Evolutionary conservation across 2,888 invertebrate genomes (phyloP), one percentile per base, ranked within the genome.

Genomic region (Blomia tropicalis): DNA sequence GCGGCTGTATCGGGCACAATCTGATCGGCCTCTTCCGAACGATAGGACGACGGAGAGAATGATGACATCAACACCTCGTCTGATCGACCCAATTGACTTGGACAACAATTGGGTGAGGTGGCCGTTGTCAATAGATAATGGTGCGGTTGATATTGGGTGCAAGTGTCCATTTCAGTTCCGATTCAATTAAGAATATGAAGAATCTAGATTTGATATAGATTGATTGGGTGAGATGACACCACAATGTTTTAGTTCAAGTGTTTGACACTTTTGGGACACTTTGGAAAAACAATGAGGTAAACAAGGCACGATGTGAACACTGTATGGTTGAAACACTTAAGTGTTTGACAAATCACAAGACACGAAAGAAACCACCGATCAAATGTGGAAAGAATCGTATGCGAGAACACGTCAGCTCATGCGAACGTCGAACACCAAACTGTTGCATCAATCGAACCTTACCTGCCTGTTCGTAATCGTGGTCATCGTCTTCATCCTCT

Each of bases 1-100:
- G 51, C 22, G n/a, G 62, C 51, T 14, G 63, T 65, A 25, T 67
- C 67, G 14, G 67, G 67, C 7, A 67, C 67, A 30, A 67, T 67
- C 36, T 67, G 67, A 41, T 66, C 67, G 11, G 64, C 66, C 59
- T 67, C 67, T 43, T 63, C 58, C n/a, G 56, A 56, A 32, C 56
- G 56, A 25, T 56, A 56, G n/a, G 61, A 61, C 3, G 32, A 31
- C 1, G 61, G 61, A 3, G 61, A 61, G 43, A 29, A 54, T 7
- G 60, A 51, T 31, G 56, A 22, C 51, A 27, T 19, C 22, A 27
- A 36, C 17, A 17, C 7, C 17, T 36, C 36, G 17, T 36, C 36
- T 36, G 36, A 17, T 36, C 36, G 7, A 17, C 36, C 36, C 36
- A 36, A 36, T 17, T 36, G 36, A 17, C 17, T 36, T 47, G 51